Conservation (phyloP, 2,888 invertebrate genomes). For the Scotopteryx bipunctaria region DNA sequence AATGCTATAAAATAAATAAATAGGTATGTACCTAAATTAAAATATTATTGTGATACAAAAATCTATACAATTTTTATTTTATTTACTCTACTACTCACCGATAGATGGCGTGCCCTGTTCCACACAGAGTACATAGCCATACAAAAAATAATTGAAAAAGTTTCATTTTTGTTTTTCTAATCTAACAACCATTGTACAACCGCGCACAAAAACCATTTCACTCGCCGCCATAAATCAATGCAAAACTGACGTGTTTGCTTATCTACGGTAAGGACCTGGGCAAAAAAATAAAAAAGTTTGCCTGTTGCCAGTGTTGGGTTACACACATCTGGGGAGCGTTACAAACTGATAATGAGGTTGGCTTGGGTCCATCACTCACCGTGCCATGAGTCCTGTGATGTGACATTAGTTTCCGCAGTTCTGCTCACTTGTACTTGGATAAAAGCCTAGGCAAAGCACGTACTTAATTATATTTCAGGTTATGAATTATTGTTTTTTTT, state of each 20-base stretch:
- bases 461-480: no score
- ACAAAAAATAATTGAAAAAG: not conserved
- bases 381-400: no score
- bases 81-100: slow-evolving; percentile 14
- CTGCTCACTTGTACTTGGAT: no score
- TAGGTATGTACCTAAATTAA: no score
- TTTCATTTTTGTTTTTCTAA: slow-evolving; percentile 2
- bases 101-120: slow-evolving; percentile 25
- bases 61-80: not conserved
- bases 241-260: slow-evolving; percentile 38
- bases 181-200: slow-evolving; percentile 13
- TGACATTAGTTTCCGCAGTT: no score
- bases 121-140: not conserved
- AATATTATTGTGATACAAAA: not conserved
- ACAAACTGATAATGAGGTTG: slow-evolving; percentile 12
- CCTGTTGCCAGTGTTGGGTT: slow-evolving; percentile 38
- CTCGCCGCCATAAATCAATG: slow-evolving; percentile 39
- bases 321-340: slow-evolving; percentile 35
- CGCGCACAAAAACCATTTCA: slow-evolving; percentile 34
- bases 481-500: no score
- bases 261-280: slow-evolving; percentile 26
- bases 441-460: no score
- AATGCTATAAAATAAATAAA: no score
- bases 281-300: slow-evolving; percentile 37
- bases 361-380: slow-evolving; percentile 1